A percentile compares a stretch with the other conserved stretches of the same genome.
These are phyloP conservation scores for Gymnoscelis rufifasciata DNA, from an alignment of 2,888 invertebrate species.

Conservation along the genomic window DNA sequence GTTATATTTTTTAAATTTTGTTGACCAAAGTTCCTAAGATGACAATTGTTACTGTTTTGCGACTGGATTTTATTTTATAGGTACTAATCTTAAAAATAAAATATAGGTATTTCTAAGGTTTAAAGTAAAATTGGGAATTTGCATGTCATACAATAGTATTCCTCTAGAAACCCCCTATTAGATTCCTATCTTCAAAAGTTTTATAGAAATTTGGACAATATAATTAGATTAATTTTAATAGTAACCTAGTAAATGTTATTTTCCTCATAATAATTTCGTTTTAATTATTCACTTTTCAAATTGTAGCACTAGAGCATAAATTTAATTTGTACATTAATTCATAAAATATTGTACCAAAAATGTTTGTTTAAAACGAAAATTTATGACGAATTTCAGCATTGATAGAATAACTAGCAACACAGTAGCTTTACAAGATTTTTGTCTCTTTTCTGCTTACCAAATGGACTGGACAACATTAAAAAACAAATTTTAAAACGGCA, in stretches of 20 bases:
- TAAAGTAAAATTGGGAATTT: conserved; percentile 12
- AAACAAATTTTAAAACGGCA: conserved; percentile 27
- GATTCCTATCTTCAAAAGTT: conserved; percentile 13
- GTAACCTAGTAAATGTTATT: conserved; percentile 10
- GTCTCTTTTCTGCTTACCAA: conserved; percentile 75
- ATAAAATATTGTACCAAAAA: not conserved
- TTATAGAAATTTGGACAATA: conserved; percentile 10
- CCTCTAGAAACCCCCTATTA: conserved; percentile 25
- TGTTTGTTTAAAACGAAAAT: not conserved
- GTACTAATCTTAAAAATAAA: conserved; percentile 13
- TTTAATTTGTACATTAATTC: not conserved
- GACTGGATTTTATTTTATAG: conserved; percentile 25
- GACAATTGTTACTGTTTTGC: conserved; percentile 19
- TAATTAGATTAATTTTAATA: conserved; percentile 15
- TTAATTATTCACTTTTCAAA: not conserved
- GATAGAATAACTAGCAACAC: conserved; percentile 30
- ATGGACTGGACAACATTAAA: conserved; percentile 61
- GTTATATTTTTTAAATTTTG: not conserved
- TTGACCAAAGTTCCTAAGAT: conserved; percentile 14
- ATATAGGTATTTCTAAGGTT: conserved; percentile 2
- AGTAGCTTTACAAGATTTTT: conserved; percentile 52
- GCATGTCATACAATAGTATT: conserved; percentile 26
- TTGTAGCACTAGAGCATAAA: no score
- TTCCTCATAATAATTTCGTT: conserved; percentile 2
- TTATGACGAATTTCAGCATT: conserved; percentile 20